These are phyloP conservation scores for Lerema accius DNA, from an alignment of 1,140 invertebrate genomes.

Conservation along the genomic window DNA sequence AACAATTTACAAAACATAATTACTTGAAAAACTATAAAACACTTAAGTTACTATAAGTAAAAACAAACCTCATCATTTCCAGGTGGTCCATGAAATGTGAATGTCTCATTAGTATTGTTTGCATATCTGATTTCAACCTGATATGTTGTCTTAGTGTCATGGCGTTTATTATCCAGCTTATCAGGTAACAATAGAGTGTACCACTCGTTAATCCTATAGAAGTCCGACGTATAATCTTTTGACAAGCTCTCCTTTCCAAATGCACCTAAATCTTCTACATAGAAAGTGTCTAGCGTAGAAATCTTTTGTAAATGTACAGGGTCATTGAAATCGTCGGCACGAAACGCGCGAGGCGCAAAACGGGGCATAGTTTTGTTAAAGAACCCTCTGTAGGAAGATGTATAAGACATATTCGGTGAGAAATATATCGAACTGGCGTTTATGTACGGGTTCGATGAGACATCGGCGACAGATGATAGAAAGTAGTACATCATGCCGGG, in stretches of 20 bases:
- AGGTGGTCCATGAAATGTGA: constrained; percentile 96
- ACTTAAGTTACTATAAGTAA: no score
- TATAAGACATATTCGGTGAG: constrained; percentile 96
- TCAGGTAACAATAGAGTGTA: constrained; percentile 95
- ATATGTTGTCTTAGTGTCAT: constrained; percentile 97
- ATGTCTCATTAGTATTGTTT: constrained; percentile 97
- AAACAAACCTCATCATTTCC: constrained; percentile 90
- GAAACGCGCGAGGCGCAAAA: constrained; percentile 96
- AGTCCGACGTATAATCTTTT: constrained; percentile 94
- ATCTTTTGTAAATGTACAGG: constrained; percentile 95
- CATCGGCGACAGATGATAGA: constrained; percentile 96
- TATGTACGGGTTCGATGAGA: constrained; percentile 95
- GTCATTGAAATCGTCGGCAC: constrained; percentile 96
- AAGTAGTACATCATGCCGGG: constrained; percentile 99
- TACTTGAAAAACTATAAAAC: no score
- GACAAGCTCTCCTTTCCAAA: constrained; percentile 88
- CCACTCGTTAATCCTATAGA: constrained; percentile 97
- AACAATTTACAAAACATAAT: no score
- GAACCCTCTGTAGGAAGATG: constrained; percentile 96
- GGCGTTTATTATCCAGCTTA: constrained; percentile 87
- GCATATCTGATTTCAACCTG: constrained; percentile 96
- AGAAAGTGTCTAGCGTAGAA: constrained; percentile 95
- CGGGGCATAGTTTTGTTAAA: constrained; percentile 98
- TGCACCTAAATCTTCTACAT: constrained; percentile 92
- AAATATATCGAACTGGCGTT: constrained; percentile 98